Conservation (phyloP, 2,888 invertebrate species). For the Polietes domitor region DNA sequence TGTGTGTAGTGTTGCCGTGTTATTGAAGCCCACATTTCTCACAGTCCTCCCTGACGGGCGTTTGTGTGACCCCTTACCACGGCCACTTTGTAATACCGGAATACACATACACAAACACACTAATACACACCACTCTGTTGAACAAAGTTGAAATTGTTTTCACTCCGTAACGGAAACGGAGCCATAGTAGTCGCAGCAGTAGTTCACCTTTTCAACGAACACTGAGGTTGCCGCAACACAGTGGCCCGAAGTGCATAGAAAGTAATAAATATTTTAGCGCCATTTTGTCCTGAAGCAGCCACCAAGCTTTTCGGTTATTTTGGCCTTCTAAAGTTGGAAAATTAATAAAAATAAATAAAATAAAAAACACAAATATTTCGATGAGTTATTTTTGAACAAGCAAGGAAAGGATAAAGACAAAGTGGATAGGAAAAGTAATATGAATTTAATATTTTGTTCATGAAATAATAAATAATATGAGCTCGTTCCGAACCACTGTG, state of each 20-base stretch:
- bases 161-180: constrained; percentile 29
- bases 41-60: neutral
- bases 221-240: neutral
- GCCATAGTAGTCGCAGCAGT: constrained; percentile 21
- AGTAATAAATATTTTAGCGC: too few relatives aligned
- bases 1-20: constrained; percentile 1
- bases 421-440: too few relatives aligned
- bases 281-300: too few relatives aligned
- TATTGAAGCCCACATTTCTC: constrained; percentile 15
- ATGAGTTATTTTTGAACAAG: too few relatives aligned
- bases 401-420: too few relatives aligned
- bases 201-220: constrained; percentile 30
- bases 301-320: too few relatives aligned
- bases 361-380: too few relatives aligned
- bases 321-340: too few relatives aligned
- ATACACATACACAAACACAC: neutral
- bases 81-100: neutral
- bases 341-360: too few relatives aligned
- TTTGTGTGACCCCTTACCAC: neutral
- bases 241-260: neutral
- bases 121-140: neutral
- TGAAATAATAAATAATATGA: too few relatives aligned
- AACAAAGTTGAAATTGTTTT: constrained; percentile 48
- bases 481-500: neutral
- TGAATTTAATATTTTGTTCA: too few relatives aligned